Base-by-base conservation (phyloP, 2,113 vertebrate species). In the Engystomops pustulosus region DNA sequence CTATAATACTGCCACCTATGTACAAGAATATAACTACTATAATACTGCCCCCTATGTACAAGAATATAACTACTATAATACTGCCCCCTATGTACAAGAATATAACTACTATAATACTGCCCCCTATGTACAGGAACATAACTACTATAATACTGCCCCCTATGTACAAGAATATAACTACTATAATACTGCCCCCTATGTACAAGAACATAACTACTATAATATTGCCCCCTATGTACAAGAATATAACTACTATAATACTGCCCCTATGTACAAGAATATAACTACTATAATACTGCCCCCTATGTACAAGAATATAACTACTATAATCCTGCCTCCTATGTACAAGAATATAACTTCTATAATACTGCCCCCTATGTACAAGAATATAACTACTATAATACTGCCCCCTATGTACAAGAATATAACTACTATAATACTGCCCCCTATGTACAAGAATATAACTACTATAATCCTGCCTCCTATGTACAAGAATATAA, bases 381-480 rank as follows among this genome's bases (percentile, higher is more conserved):
- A 62, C 25, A 62, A 62, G 58, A 62, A 62, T 62, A 62, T 62
- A 62, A 30, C 58, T 62, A 62, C 58, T 62, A 62, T 62, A 62
- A 62, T 62, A 27, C 58, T 62, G 25, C 58, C 14, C n/a, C 23
- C 58, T 62, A 62, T 62, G 10, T 62, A 62, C 23, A 62, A 14
- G 25, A 62, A 62, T 62, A 62, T 62, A 62, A 62, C 23, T 62
- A 62, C 23, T 62, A 30, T 62, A 62, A 62, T 62, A 62, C 9
- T 62, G 58, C 25, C 30, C n/a, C 58, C 23, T 62, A 62, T 62
- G 9, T 62, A 62, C 58, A 62, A 30, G 25, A 14, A 27, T 62
- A 62, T 62, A 62, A 62, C 58, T 62, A 55, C 53, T 55, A 55
- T 23, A 27, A 62, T 62, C 27, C 58, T 27, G 10, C 23, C 51